These are phyloP conservation scores for Cyprinella venusta DNA, from an alignment of 2,797 vertebrate species.

Conservation along the genomic window DNA sequence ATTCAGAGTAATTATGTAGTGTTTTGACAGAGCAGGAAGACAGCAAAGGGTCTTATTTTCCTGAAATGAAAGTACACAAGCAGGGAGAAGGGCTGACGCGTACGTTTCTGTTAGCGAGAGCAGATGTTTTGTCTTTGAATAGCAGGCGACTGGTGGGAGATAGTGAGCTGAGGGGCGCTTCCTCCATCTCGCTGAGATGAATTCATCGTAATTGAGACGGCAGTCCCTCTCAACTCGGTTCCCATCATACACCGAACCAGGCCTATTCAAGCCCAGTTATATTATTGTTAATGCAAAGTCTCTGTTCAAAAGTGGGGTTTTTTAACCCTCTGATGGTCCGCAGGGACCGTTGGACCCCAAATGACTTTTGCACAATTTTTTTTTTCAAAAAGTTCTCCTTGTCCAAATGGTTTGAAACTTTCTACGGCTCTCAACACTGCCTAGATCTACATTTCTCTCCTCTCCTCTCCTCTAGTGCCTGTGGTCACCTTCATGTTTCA, in stretches of 20 bases:
- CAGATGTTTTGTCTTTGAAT: slow-evolving; percentile 73
- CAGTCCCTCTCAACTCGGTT: slow-evolving; percentile 37
- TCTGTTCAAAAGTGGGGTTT: background rate
- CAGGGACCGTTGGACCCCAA: no score
- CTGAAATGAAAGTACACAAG: slow-evolving; percentile 54
- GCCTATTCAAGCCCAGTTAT: background rate
- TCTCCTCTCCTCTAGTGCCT: slow-evolving; percentile 21
- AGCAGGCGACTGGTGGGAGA: slow-evolving; percentile 70
- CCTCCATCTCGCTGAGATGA: slow-evolving; percentile 69
- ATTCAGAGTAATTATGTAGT: slow-evolving; percentile 75
- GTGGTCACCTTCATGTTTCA: slow-evolving; percentile 65
- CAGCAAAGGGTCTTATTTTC: slow-evolving; percentile 62
- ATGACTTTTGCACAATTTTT: no score
- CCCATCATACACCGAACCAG: slow-evolving; percentile 10
- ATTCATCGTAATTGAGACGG: slow-evolving; percentile 72
- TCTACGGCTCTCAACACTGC: no score
- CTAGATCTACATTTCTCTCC: no score
- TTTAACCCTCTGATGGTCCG: no score
- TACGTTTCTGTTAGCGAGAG: slow-evolving; percentile 66
- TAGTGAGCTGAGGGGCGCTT: slow-evolving; percentile 65
- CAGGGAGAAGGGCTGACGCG: slow-evolving; percentile 55
- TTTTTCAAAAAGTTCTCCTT: no score
- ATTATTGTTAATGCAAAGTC: background rate
- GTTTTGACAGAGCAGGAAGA: slow-evolving; percentile 73
- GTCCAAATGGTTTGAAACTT: no score